Base-by-base conservation (phyloP, 2,888 invertebrate species). In the Magallana nippona region DNA sequence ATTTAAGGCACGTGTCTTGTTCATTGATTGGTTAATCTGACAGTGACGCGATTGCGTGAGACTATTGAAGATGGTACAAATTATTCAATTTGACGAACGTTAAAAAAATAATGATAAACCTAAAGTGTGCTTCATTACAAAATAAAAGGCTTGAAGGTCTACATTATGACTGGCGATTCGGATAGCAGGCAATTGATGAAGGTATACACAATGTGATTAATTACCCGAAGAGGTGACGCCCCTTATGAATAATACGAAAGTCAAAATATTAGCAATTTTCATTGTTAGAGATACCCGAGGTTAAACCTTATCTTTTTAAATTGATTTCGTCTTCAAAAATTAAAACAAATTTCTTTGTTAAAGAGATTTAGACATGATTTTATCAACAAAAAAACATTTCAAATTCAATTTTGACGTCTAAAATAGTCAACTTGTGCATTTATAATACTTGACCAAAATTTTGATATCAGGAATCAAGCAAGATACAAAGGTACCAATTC, bases 11-110 rank as follows among this genome's bases (percentile, higher is more conserved):
- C 71, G 71, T 71, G 71, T 71, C 27, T 22, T 13, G 71, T 32
- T 71, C 22, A 71, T 71, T 22, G 71, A 71, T 71, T 71, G 71
- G 27, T 15, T 71, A 71, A 22, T 71, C 13, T 10, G 71, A 71
- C 71, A 27, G 15, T 11, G 71, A 22, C 27, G 22, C 11, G 71
- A 71, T 71, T 71, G 71, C 71, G 71, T 71, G 71, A 27, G 71
- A 71, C 71, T 71, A 27, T 71, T 71, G 71, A 71, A 71, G 27
- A 32, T 27, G 71, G 32, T 71, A 71, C 71, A 71, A 71, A 13
- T 71, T 71, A 71, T 71, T 71, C 71, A 71, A 27, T 71, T 44
- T 71, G 71, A 15, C 71, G 32, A 71, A 22, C 15, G 32, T 11
- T 71, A 22, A 71, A 27, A 15, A 27, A 71, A 22, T 71, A 32